These are phyloP conservation scores for Amblyopsis rosae DNA, from an alignment of 2,113 vertebrate genomes.

Conservation along the genomic window DNA sequence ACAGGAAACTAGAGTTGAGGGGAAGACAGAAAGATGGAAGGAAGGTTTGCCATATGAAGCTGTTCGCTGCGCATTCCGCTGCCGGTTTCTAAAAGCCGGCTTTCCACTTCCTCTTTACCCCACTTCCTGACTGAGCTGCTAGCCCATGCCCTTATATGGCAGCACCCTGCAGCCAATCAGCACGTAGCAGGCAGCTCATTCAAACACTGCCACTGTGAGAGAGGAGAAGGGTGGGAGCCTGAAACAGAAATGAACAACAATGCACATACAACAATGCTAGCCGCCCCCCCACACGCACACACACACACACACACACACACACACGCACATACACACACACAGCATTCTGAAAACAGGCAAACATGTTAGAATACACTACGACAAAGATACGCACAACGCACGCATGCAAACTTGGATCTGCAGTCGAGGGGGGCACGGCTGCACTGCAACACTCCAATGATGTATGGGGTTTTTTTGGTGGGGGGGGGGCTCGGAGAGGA, in stretches of 20 bases:
- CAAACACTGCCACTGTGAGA: constrained; percentile 55
- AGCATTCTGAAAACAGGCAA: constrained; percentile 29
- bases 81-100: constrained; percentile 47
- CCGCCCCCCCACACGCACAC: constrained; percentile 5
- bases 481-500: background rate
- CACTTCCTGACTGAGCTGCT: constrained; percentile 70
- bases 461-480: constrained; percentile 34
- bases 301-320: background rate
- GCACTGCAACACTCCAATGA: constrained; percentile 34
- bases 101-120: constrained; percentile 65
- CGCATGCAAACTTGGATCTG: constrained; percentile 45
- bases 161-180: constrained; percentile 60
- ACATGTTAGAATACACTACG: constrained; percentile 21
- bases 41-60: constrained; percentile 34
- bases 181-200: constrained; percentile 54
- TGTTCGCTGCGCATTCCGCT: constrained; percentile 46
- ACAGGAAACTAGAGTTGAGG: background rate
- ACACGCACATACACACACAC: constrained; percentile 7
- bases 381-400: constrained; percentile 31
- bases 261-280: constrained; percentile 42
- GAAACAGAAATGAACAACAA: constrained; percentile 56
- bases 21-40: constrained; percentile 39
- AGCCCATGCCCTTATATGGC: constrained; percentile 72
- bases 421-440: constrained; percentile 26
- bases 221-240: constrained; percentile 65